Evolutionary conservation across 2,888 invertebrate species (phyloP), one percentile per base, ranked within the genome.

Genomic region (Cartodere bifasciata): DNA sequence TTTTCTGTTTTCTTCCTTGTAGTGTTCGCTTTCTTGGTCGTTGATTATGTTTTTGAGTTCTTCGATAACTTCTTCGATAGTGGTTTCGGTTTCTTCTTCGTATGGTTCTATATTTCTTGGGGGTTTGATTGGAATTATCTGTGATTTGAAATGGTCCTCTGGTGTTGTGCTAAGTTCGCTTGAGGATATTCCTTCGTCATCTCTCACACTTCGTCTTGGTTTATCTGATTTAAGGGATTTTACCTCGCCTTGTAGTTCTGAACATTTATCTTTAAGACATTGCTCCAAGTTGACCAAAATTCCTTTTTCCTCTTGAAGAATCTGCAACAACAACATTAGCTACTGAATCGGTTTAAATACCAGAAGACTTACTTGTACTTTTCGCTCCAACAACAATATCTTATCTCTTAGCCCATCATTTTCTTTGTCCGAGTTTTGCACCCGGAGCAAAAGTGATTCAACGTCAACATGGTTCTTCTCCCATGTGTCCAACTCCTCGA

Each of bases 161-260:
- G 83, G 82, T 37, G 79, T 80, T 23, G 81, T 62, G 22, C 83
- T 83, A 42, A 77, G 65, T 29, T 86, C 86, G 1, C 85, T 85
- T 5, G 85, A 85, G 48, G 84, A 85, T 42, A 87, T 87, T 4
- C 86, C 86, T 65, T 86, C 86, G 50, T 86, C 86, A 60, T 86
- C 85, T 16, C 9, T 14, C 13, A 26, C 11, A 12, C 9, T 5
- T 14, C 6, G n/a, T 26, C 9, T 28, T 6, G 67, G 62, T 39
- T 60, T 67, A 14, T 65, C 67, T 1, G 72, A 71, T 39, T 70
- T 62, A 9, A 73, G 52, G 1, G 73, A 69, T 4, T 66, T 64
- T 2, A 81, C 75, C 58, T 82, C 80, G 23, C 75, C 70, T 56
- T 81, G 79, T 3, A 82, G 58, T 46, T 81, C 80, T 31, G 75